These are phyloP conservation scores for Trachemys scripta DNA, from an alignment of 2,113 vertebrate species.

Conservation along the genomic window DNA sequence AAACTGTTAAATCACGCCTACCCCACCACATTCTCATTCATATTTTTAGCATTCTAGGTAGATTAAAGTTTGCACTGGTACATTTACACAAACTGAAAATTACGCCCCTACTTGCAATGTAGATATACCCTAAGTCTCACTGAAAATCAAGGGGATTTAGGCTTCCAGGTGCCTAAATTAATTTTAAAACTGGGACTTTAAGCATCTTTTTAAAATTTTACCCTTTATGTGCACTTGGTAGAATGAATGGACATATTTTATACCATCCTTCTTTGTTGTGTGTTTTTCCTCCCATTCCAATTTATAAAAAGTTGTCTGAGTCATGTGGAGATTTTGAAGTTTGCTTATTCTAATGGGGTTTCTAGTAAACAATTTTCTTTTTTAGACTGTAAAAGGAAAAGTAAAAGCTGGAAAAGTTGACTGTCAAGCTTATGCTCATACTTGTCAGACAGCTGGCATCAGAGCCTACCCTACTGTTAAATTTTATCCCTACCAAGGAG, in stretches of 20 bases:
- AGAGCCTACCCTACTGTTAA: slow-evolving; percentile 92
- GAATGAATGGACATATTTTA: not conserved
- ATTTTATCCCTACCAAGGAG: slow-evolving; percentile 86
- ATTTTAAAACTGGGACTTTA: not conserved
- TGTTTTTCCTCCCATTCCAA: not conserved
- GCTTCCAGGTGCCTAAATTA: not conserved
- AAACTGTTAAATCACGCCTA: not conserved
- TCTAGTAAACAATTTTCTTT: slow-evolving; percentile 27
- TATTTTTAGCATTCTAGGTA: not conserved
- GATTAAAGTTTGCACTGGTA: not conserved
- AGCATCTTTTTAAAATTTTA: not conserved
- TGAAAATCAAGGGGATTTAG: not conserved
- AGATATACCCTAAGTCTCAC: not conserved
- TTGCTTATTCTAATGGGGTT: not conserved
- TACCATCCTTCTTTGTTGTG: not conserved
- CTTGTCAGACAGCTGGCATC: slow-evolving; percentile 90
- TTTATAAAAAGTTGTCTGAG: not conserved
- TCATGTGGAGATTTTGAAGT: not conserved
- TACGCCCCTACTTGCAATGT: not conserved
- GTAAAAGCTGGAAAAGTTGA: slow-evolving; percentile 94
- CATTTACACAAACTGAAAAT: not conserved
- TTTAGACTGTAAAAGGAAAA: slow-evolving; percentile 90
- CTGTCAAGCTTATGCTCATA: slow-evolving; percentile 90
- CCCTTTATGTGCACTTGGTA: not conserved
- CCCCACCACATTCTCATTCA: not conserved